Evolutionary conservation across 53 echinoderm and acorn worm genomes (phyloP).

Genomic region (Luidia sarsii): DNA sequence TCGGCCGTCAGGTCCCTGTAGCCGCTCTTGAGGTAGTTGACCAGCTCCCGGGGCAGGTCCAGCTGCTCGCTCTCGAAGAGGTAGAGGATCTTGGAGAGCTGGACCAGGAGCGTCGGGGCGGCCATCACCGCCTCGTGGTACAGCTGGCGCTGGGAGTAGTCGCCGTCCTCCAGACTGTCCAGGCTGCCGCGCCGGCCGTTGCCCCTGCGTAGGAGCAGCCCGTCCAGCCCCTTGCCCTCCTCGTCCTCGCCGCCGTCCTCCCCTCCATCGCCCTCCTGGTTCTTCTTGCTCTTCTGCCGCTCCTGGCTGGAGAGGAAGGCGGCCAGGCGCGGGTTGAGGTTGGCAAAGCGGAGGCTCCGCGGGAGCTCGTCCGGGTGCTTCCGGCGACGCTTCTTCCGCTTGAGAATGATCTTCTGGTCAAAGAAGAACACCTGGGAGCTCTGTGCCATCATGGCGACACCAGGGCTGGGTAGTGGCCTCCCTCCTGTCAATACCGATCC

Average conservation of each 20-base stretch:
- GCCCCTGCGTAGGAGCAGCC: conserved; percentile 51
- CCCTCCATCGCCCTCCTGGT: conserved; percentile 58
- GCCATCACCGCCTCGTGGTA: conserved; percentile 80
- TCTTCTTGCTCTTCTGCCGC: conserved; percentile 70
- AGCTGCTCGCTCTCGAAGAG: conserved; percentile 84
- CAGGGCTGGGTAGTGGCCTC: background rate
- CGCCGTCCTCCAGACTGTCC: conserved; percentile 81
- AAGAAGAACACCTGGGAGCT: conserved; percentile 67
- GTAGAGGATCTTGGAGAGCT: conserved; percentile 76
- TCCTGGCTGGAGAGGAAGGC: conserved; percentile 94
- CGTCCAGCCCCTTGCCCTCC: conserved; percentile 44
- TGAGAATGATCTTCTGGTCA: conserved; percentile 75
- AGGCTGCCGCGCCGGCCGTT: conserved; percentile 25
- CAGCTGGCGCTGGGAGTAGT: conserved; percentile 83
- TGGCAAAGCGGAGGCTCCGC: conserved; percentile 90
- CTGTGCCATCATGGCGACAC: conserved; percentile 2
- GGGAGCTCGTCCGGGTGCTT: conserved; percentile 92
- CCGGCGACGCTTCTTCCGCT: conserved; percentile 74
- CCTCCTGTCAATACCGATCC: no score
- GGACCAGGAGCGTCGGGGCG: conserved; percentile 88
- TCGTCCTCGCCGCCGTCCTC: conserved; percentile 16
- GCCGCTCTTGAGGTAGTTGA: conserved; percentile 67
- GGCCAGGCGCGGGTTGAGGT: conserved; percentile 88
- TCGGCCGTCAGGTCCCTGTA: conserved; percentile 72
- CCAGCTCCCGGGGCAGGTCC: conserved; percentile 84